phyloP scores from a whole-genome alignment of 2,797 vertebrate species.

The Chromis chromis region DNA sequence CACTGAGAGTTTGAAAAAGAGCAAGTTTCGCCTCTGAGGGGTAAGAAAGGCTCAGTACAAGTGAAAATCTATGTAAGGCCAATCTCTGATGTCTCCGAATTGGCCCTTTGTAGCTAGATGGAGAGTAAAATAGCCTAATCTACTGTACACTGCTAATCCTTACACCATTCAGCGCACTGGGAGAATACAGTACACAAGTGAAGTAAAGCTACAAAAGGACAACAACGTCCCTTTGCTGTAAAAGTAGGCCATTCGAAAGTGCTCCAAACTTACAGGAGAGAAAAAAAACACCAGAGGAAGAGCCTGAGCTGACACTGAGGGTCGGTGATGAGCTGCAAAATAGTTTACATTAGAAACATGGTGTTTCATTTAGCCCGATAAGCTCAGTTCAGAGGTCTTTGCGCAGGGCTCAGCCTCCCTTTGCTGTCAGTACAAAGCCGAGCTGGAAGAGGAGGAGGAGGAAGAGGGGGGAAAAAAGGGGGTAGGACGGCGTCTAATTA shows the following conservation, averaged over 20 bases:
- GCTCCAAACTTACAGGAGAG: slow-evolving; percentile 15
- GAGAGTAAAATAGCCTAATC: slow-evolving; percentile 47
- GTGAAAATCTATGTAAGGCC: slow-evolving; percentile 11
- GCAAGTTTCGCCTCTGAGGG: slow-evolving; percentile 3
- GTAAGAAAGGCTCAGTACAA: neutral
- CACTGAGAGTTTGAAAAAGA: slow-evolving; percentile 6
- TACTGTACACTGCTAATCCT: slow-evolving; percentile 59
- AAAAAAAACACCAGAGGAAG: slow-evolving; percentile 18
- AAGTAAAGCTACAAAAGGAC: slow-evolving; percentile 54
- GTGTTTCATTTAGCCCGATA: slow-evolving; percentile 81
- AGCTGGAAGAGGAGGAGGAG: slow-evolving; percentile 64
- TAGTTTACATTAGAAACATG: slow-evolving; percentile 77
- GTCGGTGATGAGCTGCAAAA: slow-evolving; percentile 64
- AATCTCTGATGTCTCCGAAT: slow-evolving; percentile 46
- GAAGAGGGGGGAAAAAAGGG: slow-evolving; percentile 17
- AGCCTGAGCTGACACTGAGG: slow-evolving; percentile 62
- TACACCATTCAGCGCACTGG: slow-evolving; percentile 18
- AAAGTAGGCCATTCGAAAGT: slow-evolving; percentile 63
- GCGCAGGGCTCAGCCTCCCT: slow-evolving; percentile 72
- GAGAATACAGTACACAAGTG: slow-evolving; percentile 31
- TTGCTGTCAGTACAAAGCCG: slow-evolving; percentile 84
- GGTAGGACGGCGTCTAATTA: slow-evolving; percentile 80
- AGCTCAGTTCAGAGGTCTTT: slow-evolving; percentile 81
- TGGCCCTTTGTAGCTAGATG: slow-evolving; percentile 18
- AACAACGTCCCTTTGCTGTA: slow-evolving; percentile 43